Base-by-base conservation (phyloP, 2,888 invertebrate species). In the Deilephila porcellus region DNA sequence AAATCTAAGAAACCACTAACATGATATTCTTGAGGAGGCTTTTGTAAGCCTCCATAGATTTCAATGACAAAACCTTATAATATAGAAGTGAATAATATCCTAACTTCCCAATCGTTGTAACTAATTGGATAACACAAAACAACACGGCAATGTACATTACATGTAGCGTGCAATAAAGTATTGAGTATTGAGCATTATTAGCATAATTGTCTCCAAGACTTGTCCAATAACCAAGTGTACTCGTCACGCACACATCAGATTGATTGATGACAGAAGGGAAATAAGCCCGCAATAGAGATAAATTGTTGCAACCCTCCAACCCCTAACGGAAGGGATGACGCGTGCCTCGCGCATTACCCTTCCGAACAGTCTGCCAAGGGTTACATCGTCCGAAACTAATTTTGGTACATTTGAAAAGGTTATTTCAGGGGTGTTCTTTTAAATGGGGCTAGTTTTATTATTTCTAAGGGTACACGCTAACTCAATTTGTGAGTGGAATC, bases 181-280 rank as follows among this genome's bases (percentile, higher is more conserved):
- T n/a, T n/a, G n/a, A n/a, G n/a, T n/a, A n/a, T n/a, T n/a, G n/a
- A 34, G 3, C 3, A 3, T 37, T 11, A 64, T 64, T 29, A 17
- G 14, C 52, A 6, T 45, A 45, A 29, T 29, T 17, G 25, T 52
- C 25, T 67, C 52, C 17, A 14, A 67, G 45, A 17, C 67, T 17
- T 14, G 52, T 45, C 45, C 45, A 45, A 45, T 45, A 45, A 45
- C 45, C 45, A 45, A 45, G 11, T 45, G 11, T 45, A 45, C 11
- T 64, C 64, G 20, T 45, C 64, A 45, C 37, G 64, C 37, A 37
- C 60, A 34, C 34, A 63, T 45, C 67, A 67, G 20, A 25, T 20
- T 67, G 52, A 67, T 67, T 67, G 67, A 67, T 67, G 67, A 67
- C 67, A 45, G 67, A 34, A 62, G 62, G 63, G 63, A 34, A 34